These are phyloP conservation scores for Neostethus bicornis DNA, from an alignment of 2,797 vertebrate genomes.

Conservation along the genomic window DNA sequence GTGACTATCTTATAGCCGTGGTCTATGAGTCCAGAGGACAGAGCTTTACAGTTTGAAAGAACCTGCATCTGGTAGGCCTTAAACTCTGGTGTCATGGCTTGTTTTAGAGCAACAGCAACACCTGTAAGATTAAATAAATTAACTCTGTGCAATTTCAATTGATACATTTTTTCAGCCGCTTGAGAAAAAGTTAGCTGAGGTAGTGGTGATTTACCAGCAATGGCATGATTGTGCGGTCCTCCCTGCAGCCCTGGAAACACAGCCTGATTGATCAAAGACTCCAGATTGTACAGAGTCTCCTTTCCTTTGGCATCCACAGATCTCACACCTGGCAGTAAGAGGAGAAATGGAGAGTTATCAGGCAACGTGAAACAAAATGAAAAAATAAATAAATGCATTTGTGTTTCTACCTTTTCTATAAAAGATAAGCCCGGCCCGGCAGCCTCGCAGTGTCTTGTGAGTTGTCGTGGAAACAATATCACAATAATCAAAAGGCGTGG, in stretches of 20 bases:
- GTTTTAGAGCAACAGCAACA: conserved; percentile 91
- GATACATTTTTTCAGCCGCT: neutral
- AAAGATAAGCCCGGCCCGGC: conserved; percentile 93
- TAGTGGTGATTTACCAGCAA: conserved; percentile 83
- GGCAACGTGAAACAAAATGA: neutral
- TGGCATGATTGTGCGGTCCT: conserved; percentile 97
- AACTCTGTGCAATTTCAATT: neutral
- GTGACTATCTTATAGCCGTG: conserved; percentile 92
- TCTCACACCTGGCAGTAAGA: conserved; percentile 80
- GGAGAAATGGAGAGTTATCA: neutral
- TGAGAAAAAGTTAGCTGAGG: neutral
- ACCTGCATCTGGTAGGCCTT: conserved; percentile 91
- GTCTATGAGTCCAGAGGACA: conserved; percentile 77
- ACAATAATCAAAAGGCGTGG: conserved; percentile 91
- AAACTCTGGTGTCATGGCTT: conserved; percentile 92
- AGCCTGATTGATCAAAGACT: conserved; percentile 92
- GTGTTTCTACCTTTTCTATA: conserved; percentile 87
- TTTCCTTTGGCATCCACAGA: conserved; percentile 92
- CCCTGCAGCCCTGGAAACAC: conserved; percentile 98
- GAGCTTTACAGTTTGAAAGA: conserved; percentile 86
- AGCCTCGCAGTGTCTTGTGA: conserved; percentile 97
- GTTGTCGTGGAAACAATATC: conserved; percentile 95
- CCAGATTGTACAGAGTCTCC: conserved; percentile 89
- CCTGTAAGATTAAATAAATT: conserved; percentile 73
- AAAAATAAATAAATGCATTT: neutral